Base-by-base conservation (phyloP, 2,113 vertebrate genomes). In the Sminthopsis crassicaudata region DNA sequence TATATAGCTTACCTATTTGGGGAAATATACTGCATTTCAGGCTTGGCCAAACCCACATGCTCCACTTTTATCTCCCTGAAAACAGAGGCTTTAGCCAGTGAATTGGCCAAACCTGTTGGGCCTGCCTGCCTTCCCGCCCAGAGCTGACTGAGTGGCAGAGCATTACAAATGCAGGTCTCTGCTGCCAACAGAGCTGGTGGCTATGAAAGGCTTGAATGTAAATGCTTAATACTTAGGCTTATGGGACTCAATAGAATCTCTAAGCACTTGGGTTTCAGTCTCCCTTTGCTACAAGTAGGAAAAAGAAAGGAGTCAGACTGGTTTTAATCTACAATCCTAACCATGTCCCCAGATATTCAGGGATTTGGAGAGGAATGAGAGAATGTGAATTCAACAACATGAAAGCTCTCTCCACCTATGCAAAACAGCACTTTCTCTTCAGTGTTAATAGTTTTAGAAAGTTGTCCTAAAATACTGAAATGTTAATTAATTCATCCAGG, bases 81-180 rank as follows among this genome's bases (percentile, higher is more conserved):
- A 92, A 42, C 92, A 97, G 97, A 96, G 95, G 50, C 89, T 88
- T 19, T n/a, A 96, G 93, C 88, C 91, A 92, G 91, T 93, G 95
- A n/a, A 36, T 96, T 26, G 0, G 95, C 84, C 92, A 97, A 97
- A 98, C 97, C 96, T 95, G 97, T 94, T 97, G n/a, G 16, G 92
- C 97, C 93, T 93, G 97, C 92, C 42, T 48, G 50, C 50, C 90
- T 42, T 42, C n/a, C 67, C 23, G n/a, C 19, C 19, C 0, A 46
- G 92, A 36, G 91, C 92, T 51, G 50, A 19, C 90, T 93, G 53
- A 95, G 55, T 92, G 92, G 53, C n/a, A 42, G n/a, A n/a, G 36
- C 36, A 36, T 36, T n/a, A 95, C 90, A 94, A 94, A 92, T 90
- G 6, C n/a, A 84, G 67, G 22, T 0, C 53, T 91, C 90, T 95